Conservation (phyloP, 2,113 vertebrate species). For the Anoplopoma fimbria region DNA sequence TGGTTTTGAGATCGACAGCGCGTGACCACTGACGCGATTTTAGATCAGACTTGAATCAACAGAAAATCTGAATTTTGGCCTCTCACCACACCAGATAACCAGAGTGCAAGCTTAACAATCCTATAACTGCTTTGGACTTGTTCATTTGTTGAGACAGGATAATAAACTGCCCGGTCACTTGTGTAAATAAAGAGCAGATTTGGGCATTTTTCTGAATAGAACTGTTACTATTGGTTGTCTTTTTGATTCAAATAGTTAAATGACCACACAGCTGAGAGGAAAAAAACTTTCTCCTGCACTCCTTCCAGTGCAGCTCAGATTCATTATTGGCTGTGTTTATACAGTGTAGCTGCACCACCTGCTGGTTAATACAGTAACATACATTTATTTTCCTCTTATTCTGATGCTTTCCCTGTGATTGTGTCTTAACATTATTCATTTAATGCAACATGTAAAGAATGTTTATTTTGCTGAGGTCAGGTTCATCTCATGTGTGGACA, state of each 20-base stretch:
- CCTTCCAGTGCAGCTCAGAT: background rate
- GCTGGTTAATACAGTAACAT: constrained; percentile 5
- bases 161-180: background rate
- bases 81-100: background rate
- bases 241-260: background rate
- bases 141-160: background rate
- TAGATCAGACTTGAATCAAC: constrained; percentile 12
- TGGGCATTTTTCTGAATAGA: background rate
- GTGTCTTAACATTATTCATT: background rate
- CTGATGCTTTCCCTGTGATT: background rate
- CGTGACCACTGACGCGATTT: constrained; percentile 29
- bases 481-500: background rate
- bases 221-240: background rate
- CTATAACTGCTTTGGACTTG: background rate
- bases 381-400: background rate
- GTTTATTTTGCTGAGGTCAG: background rate
- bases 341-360: constrained; percentile 63
- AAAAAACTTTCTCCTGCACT: background rate
- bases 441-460: background rate
- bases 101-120: background rate
- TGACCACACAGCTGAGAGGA: background rate
- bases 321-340: background rate
- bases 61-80: background rate
- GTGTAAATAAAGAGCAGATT: background rate
- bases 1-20: constrained; percentile 47